phyloP scores from a whole-genome alignment of 2,113 vertebrate species.

The Alexandromys fortis region DNA sequence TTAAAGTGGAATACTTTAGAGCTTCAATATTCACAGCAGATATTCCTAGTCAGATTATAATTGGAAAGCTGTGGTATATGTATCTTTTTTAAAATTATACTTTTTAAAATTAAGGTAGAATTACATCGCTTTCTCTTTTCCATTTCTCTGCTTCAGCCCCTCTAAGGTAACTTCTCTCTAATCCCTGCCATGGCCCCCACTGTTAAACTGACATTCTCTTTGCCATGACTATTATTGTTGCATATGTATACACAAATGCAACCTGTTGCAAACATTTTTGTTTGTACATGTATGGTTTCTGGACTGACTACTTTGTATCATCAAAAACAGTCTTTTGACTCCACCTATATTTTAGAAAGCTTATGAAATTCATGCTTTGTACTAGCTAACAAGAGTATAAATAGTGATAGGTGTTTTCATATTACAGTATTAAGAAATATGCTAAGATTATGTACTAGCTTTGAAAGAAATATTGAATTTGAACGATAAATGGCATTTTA shows the following conservation, averaged over 20 bases:
- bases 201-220: not conserved
- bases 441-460: not conserved
- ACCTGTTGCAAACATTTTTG: not conserved
- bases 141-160: not conserved
- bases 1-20: conserved; percentile 43
- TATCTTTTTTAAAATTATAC: not conserved
- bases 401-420: not conserved
- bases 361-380: conserved; percentile 2
- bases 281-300: not conserved
- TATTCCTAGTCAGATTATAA: not conserved
- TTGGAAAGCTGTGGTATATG: not conserved
- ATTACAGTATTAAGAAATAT: not conserved
- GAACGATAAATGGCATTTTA: not conserved
- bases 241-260: too few species aligned
- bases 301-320: not conserved
- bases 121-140: not conserved
- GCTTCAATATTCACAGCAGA: not conserved
- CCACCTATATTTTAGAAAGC: not conserved
- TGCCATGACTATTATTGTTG: not conserved
- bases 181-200: not conserved
- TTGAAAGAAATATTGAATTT: not conserved
- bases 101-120: not conserved
- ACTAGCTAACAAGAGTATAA: not conserved
- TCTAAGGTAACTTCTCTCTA: not conserved
- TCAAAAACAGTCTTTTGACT: not conserved